Percentiles rank a stretch among this genome's conserved stretches.
Evolutionary conservation across 2,113 vertebrate species (phyloP).

Genomic region (Globicephala melas): DNA sequence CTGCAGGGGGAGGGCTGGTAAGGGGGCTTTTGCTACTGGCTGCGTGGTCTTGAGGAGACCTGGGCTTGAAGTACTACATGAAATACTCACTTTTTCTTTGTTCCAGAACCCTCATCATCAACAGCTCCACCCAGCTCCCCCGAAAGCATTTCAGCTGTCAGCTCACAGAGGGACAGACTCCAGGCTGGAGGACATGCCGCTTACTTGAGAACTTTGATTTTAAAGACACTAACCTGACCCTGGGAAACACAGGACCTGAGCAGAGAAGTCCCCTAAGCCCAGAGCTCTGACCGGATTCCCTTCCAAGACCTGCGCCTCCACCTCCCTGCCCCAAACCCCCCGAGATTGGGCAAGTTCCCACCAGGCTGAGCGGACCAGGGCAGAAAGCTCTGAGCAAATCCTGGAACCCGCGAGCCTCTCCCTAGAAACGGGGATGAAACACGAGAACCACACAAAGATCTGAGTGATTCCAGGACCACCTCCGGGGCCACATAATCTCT

Average conservation of each 20-base stretch:
- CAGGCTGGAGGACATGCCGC: neutral
- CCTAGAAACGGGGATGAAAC: conserved; percentile 29
- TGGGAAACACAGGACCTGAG: neutral
- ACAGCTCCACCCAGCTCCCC: neutral
- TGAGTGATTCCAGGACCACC: conserved; percentile 56
- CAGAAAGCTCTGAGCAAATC: neutral
- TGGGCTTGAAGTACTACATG: neutral
- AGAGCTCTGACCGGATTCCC: neutral
- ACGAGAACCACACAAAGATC: conserved; percentile 13
- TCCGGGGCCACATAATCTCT: conserved; percentile 26
- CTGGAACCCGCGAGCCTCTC: neutral
- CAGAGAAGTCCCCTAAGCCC: neutral
- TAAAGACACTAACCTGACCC: neutral
- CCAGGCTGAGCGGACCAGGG: neutral
- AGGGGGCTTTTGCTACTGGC: too few species aligned
- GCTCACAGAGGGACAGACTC: neutral
- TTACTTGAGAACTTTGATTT: neutral
- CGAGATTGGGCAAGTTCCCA: neutral
- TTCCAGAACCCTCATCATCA: neutral
- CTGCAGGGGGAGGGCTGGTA: too few species aligned
- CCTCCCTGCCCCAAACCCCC: neutral
- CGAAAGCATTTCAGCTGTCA: neutral
- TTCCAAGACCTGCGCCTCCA: neutral
- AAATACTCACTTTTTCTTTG: neutral
- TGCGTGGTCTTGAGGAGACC: neutral